These are phyloP conservation scores for Malurus elegans DNA, from an alignment of 2,113 vertebrate species.

Conservation along the genomic window DNA sequence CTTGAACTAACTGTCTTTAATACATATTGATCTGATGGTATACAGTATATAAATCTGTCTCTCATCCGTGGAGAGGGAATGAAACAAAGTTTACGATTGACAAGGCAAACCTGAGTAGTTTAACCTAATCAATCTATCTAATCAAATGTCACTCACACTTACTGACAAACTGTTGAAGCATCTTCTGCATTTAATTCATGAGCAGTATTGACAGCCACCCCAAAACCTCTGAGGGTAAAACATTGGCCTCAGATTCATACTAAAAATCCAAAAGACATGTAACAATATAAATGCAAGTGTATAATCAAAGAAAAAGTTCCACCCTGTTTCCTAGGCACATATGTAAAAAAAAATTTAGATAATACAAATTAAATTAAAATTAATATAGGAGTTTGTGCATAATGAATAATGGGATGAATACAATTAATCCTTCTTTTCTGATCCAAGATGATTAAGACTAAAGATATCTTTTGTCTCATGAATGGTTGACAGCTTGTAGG, in stretches of 20 bases:
- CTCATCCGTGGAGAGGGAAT: background rate
- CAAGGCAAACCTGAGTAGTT: slow-evolving; percentile 5
- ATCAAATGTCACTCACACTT: background rate
- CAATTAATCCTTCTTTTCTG: background rate
- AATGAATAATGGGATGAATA: background rate
- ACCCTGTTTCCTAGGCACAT: background rate
- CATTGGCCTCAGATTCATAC: background rate
- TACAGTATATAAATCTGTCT: slow-evolving; percentile 53
- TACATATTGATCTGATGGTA: slow-evolving; percentile 47
- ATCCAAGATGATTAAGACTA: background rate
- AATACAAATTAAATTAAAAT: background rate
- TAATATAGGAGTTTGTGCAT: background rate
- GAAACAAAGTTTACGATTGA: slow-evolving; percentile 44
- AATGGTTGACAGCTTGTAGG: background rate
- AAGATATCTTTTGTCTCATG: background rate
- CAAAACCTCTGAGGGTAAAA: background rate
- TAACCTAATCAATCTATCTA: slow-evolving; percentile 40
- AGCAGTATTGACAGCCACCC: background rate
- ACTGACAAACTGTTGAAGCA: background rate
- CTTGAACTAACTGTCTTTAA: slow-evolving; percentile 24
- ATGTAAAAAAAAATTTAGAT: background rate
- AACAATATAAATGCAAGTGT: background rate
- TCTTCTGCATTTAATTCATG: background rate
- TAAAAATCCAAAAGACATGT: background rate
- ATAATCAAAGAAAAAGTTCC: background rate